These are phyloP conservation scores for Lasioglossum vierecki DNA, from an alignment of 2,888 invertebrate species.

Conservation along the genomic window DNA sequence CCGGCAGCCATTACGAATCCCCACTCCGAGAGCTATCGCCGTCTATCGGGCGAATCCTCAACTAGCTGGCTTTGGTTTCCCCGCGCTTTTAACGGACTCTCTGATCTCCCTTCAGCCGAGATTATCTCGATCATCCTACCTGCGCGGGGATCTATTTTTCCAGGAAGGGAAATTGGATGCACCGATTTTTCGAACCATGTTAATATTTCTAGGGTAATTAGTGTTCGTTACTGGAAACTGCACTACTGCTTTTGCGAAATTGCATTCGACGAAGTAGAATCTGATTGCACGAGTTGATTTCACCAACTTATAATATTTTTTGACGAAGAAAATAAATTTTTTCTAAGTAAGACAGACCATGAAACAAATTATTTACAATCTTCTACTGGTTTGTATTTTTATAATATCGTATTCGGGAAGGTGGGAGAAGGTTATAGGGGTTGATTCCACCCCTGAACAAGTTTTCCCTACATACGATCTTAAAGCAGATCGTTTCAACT, in stretches of 20 bases:
- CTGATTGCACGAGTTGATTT: not conserved
- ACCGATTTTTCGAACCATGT: not conserved
- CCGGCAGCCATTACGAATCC: constrained; percentile 78
- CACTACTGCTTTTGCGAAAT: no score
- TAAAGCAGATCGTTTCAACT: no score
- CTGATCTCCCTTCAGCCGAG: not conserved
- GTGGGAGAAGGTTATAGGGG: no score
- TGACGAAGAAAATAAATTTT: not conserved
- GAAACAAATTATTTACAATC: not conserved
- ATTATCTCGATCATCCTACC: not conserved
- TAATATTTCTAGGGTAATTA: not conserved
- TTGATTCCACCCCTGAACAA: no score
- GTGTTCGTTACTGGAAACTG: not conserved
- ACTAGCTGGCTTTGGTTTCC: constrained; percentile 25
- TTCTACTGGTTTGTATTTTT: not conserved
- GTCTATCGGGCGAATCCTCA: constrained; percentile 66
- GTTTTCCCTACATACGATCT: no score
- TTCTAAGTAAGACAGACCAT: not conserved
- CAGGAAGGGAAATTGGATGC: not conserved
- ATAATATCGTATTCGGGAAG: not conserved
- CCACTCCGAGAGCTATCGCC: constrained; percentile 77
- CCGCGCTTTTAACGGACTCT: constrained; percentile 34
- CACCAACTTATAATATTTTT: not conserved
- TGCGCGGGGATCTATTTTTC: not conserved
- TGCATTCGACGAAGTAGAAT: no score